Conservation (phyloP, 2,113 vertebrate species). For the Columbina picui region DNA sequence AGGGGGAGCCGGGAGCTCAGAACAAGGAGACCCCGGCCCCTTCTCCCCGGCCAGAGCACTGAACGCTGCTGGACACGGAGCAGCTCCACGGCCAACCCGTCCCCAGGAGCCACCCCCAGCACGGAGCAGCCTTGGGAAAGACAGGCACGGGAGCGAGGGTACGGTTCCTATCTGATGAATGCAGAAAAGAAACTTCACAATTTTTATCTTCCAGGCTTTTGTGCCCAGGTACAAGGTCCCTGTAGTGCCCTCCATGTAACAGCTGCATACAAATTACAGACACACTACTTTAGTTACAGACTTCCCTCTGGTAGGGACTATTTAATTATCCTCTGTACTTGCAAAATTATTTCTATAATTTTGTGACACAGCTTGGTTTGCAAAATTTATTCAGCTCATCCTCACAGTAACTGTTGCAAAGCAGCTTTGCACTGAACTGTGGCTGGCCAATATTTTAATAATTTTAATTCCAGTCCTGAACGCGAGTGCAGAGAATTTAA, state of each 20-base stretch:
- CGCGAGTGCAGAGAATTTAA: neutral
- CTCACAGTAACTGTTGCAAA: neutral
- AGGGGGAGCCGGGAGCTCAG: neutral
- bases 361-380: neutral
- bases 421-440: neutral
- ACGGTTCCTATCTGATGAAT: neutral
- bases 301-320: neutral
- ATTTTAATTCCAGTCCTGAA: neutral
- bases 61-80: no score
- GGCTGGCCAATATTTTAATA: accelerated
- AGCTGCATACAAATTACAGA: neutral
- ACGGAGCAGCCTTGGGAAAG: accelerated
- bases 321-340: neutral
- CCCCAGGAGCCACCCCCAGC: neutral
- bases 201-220: neutral
- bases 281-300: neutral
- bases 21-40: accelerated
- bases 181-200: accelerated
- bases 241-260: no score
- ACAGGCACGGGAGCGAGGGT: neutral
- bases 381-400: neutral
- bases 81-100: no score
- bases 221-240: neutral
- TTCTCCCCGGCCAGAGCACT: no score
- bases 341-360: neutral